Base-by-base conservation (phyloP, 2,888 invertebrate species). In the Euplexia lucipara region DNA sequence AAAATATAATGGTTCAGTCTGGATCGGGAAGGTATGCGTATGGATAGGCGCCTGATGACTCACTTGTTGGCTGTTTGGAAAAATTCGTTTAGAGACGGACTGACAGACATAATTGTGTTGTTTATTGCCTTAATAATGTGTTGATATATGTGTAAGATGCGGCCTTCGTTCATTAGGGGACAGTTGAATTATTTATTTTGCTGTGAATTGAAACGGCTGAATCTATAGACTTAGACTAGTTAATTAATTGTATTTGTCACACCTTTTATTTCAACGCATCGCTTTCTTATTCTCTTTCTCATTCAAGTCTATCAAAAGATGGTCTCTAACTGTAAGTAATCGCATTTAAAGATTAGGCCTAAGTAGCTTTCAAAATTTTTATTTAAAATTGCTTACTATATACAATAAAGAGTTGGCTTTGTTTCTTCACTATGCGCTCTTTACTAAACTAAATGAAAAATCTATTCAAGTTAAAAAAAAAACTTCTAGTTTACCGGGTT, bases 1-100 rank as follows among this genome's bases (percentile, higher is more conserved):
- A 89, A 88, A 89, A 88, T 89, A 89, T 89, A 86, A 89, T 84
- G 79, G 82, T 73, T 72, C 79, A 85, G 88, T 87, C 89, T 90
- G 88, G 85, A 84, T 85, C 68, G 74, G 75, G 60, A 79, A 86
- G 83, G 83, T 84, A 86, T 86, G 84, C 78, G 81, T 69, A 62
- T n/a, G n/a, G n/a, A n/a, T 7, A 60, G 77, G 78, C 70, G 78
- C 69, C 69, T 65, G 70, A 78, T 88, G 89, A 89, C 79, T 88
- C 87, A 87, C 79, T 85, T 82, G 77, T 75, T 75, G 79, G 64
- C 16, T 41, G 59, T 75, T 83, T 69, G 66, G 81, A 79, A 70
- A 84, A 77, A 70, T 75, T 81, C 75, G 70, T 78, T 79, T 57
- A 64, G 48, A 65, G 57, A 59, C 48, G 48, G 48, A 45, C 48